A percentile compares a stretch with the other conserved stretches of the same genome.
Conservation (phyloP, 1,140 invertebrate species). For the Steinernema feltiae region DNA sequence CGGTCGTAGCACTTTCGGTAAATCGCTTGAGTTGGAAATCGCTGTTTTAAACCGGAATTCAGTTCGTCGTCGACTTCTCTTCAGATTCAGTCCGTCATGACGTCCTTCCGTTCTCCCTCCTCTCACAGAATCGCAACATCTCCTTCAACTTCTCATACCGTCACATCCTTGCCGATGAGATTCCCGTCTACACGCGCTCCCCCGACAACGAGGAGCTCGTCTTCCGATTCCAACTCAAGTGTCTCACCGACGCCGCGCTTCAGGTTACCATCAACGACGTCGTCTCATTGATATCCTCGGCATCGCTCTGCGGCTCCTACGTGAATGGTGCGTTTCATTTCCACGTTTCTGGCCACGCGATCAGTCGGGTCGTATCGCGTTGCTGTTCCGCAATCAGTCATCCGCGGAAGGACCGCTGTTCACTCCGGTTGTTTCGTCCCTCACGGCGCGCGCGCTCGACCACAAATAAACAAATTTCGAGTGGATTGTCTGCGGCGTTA, state of each 20-base stretch:
- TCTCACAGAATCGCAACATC: background rate
- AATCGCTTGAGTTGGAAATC: too few species aligned
- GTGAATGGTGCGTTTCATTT: background rate
- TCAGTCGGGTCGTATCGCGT: background rate
- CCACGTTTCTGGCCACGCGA: too few species aligned
- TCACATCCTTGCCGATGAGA: background rate
- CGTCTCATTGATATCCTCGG: background rate
- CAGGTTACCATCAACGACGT: background rate
- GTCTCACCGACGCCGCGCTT: slow-evolving; percentile 2
- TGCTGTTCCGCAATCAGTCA: background rate
- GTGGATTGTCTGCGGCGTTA: too few species aligned
- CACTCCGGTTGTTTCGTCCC: background rate
- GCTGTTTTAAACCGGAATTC: too few species aligned
- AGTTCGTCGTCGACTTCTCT: background rate
- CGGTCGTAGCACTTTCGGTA: background rate
- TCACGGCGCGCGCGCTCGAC: background rate
- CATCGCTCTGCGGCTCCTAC: background rate
- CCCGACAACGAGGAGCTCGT: background rate
- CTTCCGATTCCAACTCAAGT: background rate
- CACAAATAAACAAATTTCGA: background rate
- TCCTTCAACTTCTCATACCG: background rate
- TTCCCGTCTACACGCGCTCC: background rate
- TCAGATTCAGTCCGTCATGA: background rate
- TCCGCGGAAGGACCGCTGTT: background rate
- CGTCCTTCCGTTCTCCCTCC: background rate